Conservation (phyloP, 2,888 invertebrate genomes). For the Hypomecis punctinalis region DNA sequence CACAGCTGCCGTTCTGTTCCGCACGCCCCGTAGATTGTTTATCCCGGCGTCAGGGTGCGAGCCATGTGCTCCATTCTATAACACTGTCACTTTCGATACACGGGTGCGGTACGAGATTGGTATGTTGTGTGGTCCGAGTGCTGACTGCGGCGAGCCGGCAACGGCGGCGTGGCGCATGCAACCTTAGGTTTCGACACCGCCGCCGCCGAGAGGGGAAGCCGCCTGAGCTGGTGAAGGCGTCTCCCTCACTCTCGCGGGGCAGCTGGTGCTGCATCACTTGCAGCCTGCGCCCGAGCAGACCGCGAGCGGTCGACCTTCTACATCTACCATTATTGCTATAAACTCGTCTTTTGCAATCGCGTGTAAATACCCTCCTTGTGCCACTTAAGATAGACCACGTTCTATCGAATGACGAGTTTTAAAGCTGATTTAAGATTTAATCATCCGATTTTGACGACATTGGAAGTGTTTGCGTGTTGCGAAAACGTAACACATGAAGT, state of each 20-base stretch:
- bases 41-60: constrained; percentile 50
- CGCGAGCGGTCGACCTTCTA: constrained; percentile 77
- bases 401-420: constrained; percentile 27
- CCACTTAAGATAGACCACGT: constrained; percentile 53
- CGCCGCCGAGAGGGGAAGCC: constrained; percentile 65
- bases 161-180: constrained; percentile 65
- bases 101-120: constrained; percentile 53
- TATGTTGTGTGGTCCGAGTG: constrained; percentile 61
- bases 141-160: constrained; percentile 55
- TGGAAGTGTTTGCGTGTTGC: constrained; percentile 23
- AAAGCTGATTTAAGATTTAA: constrained; percentile 20
- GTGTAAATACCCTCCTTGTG: constrained; percentile 66
- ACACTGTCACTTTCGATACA: constrained; percentile 75
- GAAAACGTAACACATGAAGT: constrained; percentile 18
- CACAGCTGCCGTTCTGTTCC: constrained; percentile 21
- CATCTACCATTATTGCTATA: constrained; percentile 78
- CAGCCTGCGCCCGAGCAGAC: constrained; percentile 49
- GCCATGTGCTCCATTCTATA: constrained; percentile 60
- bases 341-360: constrained; percentile 74
- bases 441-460: constrained; percentile 29
- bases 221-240: constrained; percentile 50
- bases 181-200: constrained; percentile 74
- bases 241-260: constrained; percentile 60
- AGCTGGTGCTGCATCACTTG: constrained; percentile 56
- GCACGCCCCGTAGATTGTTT: constrained; percentile 33